Base-by-base conservation (phyloP, 2,888 invertebrate genomes). In the Tenthredo livida region DNA sequence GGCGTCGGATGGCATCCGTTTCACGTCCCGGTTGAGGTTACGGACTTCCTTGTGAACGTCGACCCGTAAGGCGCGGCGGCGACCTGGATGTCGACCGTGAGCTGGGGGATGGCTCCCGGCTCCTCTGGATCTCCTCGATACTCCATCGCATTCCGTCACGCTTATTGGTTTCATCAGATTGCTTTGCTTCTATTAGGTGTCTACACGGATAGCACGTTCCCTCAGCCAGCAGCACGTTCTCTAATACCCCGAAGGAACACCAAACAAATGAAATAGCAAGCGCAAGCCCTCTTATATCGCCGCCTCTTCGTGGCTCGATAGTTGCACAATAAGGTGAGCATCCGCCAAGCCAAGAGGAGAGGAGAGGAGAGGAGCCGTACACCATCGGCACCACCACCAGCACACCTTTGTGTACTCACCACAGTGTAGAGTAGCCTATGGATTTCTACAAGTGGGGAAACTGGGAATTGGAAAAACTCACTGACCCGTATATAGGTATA, bases 141-240 rank as follows among this genome's bases (percentile, higher is more conserved):
- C 75, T 50, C 86, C 83, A 84, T 87, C 89, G 89, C 90, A 93
- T 92, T 93, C 92, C 92, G 90, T 92, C 92, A 91, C 92, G 92
- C 90, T 92, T 91, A 92, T 92, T 92, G 92, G 91, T 92, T 92
- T 91, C 92, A 92, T 92, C 91, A 91, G 91, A 92, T 92, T 91
- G 90, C 91, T 90, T 91, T 90, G 90, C 90, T 92, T 91, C 91
- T 91, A 91, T 92, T 90, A 91, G 91, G 89, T 90, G 90, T 90
- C 91, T 89, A 89, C 88, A 89, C 89, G 88, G 89, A 90, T 90
- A 90, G 90, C 90, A 90, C 89, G 90, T 91, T 89, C 89, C 80
- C n/a, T 43, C 84, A 67, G 75, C 84, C 84, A 78, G 85, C 88
- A 89, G 91, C 91, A 90, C 91, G 91, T 91, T 90, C 89, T 90